phyloP scores from a whole-genome alignment of 2,113 vertebrate genomes.

The Aptenodytes patagonicus region DNA sequence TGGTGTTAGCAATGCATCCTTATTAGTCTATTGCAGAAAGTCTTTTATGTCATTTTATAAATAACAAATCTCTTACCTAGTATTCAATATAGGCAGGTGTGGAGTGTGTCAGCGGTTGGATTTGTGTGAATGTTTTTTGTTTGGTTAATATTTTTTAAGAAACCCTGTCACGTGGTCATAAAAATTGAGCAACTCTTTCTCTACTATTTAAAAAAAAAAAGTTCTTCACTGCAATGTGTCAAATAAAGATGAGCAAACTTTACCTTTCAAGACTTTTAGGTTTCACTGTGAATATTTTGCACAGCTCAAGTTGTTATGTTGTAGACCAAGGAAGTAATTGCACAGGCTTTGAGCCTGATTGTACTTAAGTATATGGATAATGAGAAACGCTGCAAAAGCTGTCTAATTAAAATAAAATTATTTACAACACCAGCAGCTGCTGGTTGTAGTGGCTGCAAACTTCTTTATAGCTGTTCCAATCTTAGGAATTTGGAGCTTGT shows the following conservation, averaged over 20 bases:
- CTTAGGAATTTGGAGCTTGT: not conserved
- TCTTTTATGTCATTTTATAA: not conserved
- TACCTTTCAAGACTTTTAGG: not conserved
- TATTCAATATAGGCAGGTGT: not conserved
- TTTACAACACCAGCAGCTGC: not conserved
- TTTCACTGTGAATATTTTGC: not conserved
- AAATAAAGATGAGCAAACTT: not conserved
- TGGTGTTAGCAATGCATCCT: not conserved
- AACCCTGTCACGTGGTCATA: not conserved
- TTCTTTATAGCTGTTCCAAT: not conserved
- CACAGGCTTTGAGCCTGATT: not conserved
- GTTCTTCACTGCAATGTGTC: not conserved
- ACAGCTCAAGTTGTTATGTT: not conserved
- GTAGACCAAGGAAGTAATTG: not conserved
- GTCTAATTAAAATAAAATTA: conserved; percentile 9
- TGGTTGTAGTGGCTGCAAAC: not conserved
- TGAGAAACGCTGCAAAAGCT: not conserved
- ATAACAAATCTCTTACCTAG: not conserved
- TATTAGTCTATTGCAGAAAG: not conserved
- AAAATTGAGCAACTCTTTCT: not conserved
- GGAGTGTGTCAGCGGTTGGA: not conserved
- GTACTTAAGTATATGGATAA: not conserved
- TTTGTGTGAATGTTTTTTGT: not conserved
- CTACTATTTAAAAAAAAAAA: not conserved
- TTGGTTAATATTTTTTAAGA: not conserved